Base-by-base conservation (phyloP, 1,140 invertebrate species). In the Drosophila leontia region DNA sequence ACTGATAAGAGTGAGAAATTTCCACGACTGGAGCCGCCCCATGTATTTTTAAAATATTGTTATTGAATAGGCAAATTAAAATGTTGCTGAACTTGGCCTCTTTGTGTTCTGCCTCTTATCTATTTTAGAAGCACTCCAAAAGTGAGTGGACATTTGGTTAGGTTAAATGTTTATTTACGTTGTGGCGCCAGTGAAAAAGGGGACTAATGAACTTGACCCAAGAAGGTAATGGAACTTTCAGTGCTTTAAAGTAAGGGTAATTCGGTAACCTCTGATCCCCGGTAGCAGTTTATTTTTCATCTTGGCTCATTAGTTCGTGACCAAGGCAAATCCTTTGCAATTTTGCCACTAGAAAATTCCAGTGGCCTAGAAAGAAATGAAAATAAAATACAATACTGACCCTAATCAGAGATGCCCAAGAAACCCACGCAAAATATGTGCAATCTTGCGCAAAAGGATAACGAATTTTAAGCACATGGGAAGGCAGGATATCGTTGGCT, bases 381-480 rank as follows among this genome's bases (percentile, higher is more conserved):
- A 72, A 72, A 72, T 48, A 59, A 41, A 72, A 59, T 51, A 69
- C 35, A 78, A 77, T 56, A 35, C 41, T 63, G 75, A 90, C 81
- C 75, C 82, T 71, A 88, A 81, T 81, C 70, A 84, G 15, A 57
- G 41, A 65, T 42, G 39, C 39, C 42, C 39, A 51, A 51, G 74
- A 48, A 71, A 61, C 75, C 82, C 67, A 86, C 76, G 74, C 78
- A 75, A 71, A 78, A 64, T 64, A 81, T 88, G 85, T 90, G 75
- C 85, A 88, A 90, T 85, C 74, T 88, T 88, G 85, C 85, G 85
- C 85, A 88, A 85, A 88, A 82, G 85, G 85, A 90, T 88, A 90
- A 78, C 74, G 56, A 88, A 68, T 74, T 70, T 80, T 81, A 82
- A 82, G 48, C 78, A 86, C 64, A 85, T 63, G 61, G 56, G 26